Percentiles rank a stretch among this genome's conserved stretches.
Evolutionary conservation across 2,113 vertebrate genomes (phyloP).

Genomic region (Tenebrosternarchus preto): DNA sequence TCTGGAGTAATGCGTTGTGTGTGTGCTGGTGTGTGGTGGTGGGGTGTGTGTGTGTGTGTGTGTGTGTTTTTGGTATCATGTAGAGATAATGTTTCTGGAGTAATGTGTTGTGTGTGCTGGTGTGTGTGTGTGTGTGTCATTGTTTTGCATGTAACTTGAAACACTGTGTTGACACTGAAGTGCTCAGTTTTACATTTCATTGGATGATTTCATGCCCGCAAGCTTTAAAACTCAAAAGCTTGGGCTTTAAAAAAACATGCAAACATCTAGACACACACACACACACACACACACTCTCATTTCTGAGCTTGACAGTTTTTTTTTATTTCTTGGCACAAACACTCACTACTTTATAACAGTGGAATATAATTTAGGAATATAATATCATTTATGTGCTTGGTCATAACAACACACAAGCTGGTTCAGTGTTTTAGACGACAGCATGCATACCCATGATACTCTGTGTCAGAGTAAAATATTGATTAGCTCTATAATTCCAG

Average conservation of each 20-base stretch:
- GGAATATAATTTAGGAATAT: too few species aligned
- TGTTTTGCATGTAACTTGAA: slow-evolving; percentile 47
- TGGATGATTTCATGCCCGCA: slow-evolving; percentile 38
- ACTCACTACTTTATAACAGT: too few species aligned
- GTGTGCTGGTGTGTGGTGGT: too few species aligned
- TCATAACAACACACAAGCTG: too few species aligned
- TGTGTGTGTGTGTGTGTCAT: slow-evolving; percentile 19
- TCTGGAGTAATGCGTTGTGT: too few species aligned
- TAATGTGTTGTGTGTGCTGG: slow-evolving; percentile 1
- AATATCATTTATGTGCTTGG: too few species aligned
- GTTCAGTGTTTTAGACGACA: background rate
- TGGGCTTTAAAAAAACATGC: slow-evolving; percentile 37
- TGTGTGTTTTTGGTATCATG: slow-evolving; percentile 10
- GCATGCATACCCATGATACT: slow-evolving; percentile 18
- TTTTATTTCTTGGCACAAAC: too few species aligned
- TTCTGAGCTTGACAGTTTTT: background rate
- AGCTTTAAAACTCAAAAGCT: slow-evolving; percentile 38
- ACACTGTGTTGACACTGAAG: slow-evolving; percentile 44
- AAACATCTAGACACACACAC: slow-evolving; percentile 9
- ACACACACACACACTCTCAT: slow-evolving; percentile 23
- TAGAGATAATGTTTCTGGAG: background rate
- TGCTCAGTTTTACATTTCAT: slow-evolving; percentile 50
- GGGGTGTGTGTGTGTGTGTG: background rate
- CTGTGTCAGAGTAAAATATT: slow-evolving; percentile 32
- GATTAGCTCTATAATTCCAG: slow-evolving; percentile 32